Conservation (phyloP, 2,888 invertebrate genomes). For the Caenorhabditis auriculariae region DNA sequence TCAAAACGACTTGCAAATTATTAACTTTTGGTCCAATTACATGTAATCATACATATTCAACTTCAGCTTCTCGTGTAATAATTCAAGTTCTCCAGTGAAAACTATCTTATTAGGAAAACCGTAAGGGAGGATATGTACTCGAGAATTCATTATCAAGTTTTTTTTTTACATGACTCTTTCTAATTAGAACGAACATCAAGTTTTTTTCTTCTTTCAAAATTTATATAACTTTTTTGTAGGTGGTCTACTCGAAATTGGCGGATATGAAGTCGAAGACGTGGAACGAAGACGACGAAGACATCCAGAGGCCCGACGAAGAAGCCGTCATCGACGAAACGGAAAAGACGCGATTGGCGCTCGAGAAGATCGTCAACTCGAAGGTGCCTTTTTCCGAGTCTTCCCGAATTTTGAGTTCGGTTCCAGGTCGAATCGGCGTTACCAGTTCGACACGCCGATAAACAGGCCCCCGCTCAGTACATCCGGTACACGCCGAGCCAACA, state of each 20-base stretch:
- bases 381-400: constrained; percentile 3
- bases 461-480: constrained; percentile 90
- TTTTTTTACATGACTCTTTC: not conserved
- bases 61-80: no score
- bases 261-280: constrained; percentile 90
- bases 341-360: constrained; percentile 55
- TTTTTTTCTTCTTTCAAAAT: not conserved
- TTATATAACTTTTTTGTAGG: constrained; percentile 63
- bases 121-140: no score
- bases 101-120: no score
- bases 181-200: not conserved
- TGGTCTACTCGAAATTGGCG: constrained; percentile 88
- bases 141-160: not conserved
- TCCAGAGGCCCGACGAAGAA: constrained; percentile 86
- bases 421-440: constrained; percentile 91
- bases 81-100: no score
- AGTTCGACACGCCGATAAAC: constrained; percentile 88
- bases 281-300: constrained; percentile 80
- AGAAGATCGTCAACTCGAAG: constrained; percentile 58
- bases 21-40: no score
- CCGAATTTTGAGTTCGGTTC: not conserved
- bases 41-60: no score
- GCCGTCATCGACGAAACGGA: constrained; percentile 82
- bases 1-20: no score
- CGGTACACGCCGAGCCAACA: constrained; percentile 97